phyloP scores from a whole-genome alignment of 53 echinoderm and acorn worm genomes.

The Temnopleurus reevesii region DNA sequence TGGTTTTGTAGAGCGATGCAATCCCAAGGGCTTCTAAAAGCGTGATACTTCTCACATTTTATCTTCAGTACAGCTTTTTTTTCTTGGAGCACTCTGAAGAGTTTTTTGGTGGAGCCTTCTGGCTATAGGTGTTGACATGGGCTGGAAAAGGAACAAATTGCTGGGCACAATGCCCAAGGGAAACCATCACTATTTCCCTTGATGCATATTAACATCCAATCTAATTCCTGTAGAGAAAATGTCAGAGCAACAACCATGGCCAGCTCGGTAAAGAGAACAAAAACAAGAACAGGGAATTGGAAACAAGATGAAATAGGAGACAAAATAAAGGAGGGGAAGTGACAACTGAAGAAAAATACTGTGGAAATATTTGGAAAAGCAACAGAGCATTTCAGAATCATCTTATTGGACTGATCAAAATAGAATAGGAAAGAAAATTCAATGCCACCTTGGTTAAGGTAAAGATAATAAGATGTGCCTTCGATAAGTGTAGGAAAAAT shows the following conservation, averaged over 20 bases:
- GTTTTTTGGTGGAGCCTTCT: conserved; percentile 24
- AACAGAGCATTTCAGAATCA: not conserved
- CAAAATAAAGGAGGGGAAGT: conserved; percentile 7
- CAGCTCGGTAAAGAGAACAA: not conserved
- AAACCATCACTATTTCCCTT: conserved; percentile 15
- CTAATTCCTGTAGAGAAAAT: not conserved
- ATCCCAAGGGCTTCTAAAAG: conserved; percentile 3
- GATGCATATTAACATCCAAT: conserved; percentile 16
- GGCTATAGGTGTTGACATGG: conserved; percentile 43
- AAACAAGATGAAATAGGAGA: not conserved
- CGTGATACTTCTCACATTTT: conserved; percentile 35
- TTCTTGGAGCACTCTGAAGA: not conserved
- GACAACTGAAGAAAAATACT: not conserved
- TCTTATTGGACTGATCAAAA: conserved; percentile 1
- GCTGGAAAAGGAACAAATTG: conserved; percentile 8
- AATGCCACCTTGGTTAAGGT: too few species aligned
- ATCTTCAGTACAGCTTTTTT: conserved; percentile 12
- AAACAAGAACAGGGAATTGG: not conserved
- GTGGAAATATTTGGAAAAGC: conserved; percentile 11
- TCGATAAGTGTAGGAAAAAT: too few species aligned
- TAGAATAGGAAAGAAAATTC: not conserved
- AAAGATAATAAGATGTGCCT: too few species aligned
- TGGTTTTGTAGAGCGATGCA: not conserved
- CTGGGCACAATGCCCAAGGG: conserved; percentile 6
- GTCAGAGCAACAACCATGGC: conserved; percentile 1